Evolutionary conservation across 2,888 invertebrate genomes (phyloP), one percentile per base, ranked within the genome.

Genomic region (Pyrrhosoma nymphula): DNA sequence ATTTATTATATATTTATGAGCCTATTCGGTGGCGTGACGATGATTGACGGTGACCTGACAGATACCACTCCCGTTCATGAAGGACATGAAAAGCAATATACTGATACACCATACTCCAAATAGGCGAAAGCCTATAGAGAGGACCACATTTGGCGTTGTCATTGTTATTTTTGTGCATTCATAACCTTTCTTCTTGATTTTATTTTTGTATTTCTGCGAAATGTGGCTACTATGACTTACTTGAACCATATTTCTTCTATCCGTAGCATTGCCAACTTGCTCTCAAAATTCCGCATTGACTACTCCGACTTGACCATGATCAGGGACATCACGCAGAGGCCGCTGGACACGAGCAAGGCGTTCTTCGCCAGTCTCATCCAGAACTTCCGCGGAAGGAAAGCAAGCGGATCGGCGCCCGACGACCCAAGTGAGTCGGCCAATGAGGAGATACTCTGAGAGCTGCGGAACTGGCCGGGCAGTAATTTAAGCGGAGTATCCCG

Each of bases 251-350:
- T 63, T 63, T 82, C 82, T 35, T 82, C 30, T n/a, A 82, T 35
- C 35, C 35, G 14, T 18, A 97, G 97, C 95, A 97, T 98, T 97
- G 97, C 97, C 8, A 97, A 97, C 56, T 96, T 98, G 90, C 96
- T 98, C 95, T 97, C 97, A 95, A 97, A 97, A 96, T 98, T 98
- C 96, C 96, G 98, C 75, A 98, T 98, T 96, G 97, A 97, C 96
- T 97, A 97, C 96, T 97, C 97, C 82, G 97, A 97, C 96, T 97
- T 98, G 90, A 97, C 96, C 23, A 97, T 97, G 26, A 97, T 98
- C 91, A 97, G 97, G 6, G 97, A 97, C 96, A 97, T 97, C 91
- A 97, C 97, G 30, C 97, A 97, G 95, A 97, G 96, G 95, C 97
- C 97, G 3, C 96, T 96, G 91, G 97, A 97, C 63, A 96, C 96